Base-by-base conservation (phyloP, 2,113 vertebrate species). In the Platichthys stellatus region DNA sequence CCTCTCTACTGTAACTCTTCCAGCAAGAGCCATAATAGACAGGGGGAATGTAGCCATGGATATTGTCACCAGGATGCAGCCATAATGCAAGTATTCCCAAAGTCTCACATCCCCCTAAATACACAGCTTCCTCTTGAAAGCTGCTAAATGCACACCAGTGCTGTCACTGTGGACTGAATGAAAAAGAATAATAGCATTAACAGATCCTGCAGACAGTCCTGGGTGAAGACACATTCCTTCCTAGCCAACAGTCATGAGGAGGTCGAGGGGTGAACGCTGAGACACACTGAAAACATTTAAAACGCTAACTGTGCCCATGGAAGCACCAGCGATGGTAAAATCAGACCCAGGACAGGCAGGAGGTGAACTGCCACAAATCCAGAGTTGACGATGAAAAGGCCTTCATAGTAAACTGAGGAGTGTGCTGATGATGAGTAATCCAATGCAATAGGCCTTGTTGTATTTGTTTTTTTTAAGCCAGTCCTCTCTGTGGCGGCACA, bases 1-100 rank as follows among this genome's bases (percentile, higher is more conserved):
- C 80, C 68, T 82, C 77, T 83, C 74, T 45, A 31, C 64, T 83
- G 53, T 65, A 67, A 82, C 69, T 83, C 81, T 76, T 74, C 57
- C 56, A 75, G 62, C 72, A 53, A 60, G 63, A 80, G 18, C 68
- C 68, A 77, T 68, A 86, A 74, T 54, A 88, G 80, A 86, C 76
- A 62, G 12, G 56, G 47, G 81, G 78, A 84, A 86, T 82, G 82
- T 59, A 85, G 74, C 77, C 84, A 83, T 86, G 85, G 86, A 70
- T 86, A 82, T 28, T 80, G 84, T 87, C 84, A 85, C 78, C 35
- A 68, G 62, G 80, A 72, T 54, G 58, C 63, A 80, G 24, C 45
- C 63, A 5, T 59, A 63, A 40, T 76, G 31, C n/a, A 76, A 78
- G 23, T 31, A 67, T 59, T 57, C 72, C 54, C 76, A 81, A 38